Conservation (phyloP, 2,888 invertebrate species). For the Acrobasis suavella region DNA sequence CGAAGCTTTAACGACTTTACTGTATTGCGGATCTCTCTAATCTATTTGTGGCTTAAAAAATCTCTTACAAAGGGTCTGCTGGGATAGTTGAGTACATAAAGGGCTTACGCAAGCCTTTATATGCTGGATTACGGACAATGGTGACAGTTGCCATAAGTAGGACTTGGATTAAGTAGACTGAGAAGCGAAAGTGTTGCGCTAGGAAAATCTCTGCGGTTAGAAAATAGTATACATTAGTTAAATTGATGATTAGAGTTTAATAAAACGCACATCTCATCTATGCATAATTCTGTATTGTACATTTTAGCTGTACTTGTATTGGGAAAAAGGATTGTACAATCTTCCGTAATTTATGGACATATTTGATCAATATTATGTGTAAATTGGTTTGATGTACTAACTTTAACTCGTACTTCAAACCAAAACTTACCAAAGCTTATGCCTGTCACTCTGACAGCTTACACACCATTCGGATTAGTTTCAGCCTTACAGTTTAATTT, state of each 20-base stretch:
- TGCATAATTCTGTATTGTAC: neutral
- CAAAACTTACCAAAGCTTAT: too few species aligned
- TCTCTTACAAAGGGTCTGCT: slow-evolving; percentile 6
- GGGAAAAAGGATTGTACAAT: too few species aligned
- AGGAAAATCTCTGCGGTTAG: slow-evolving; percentile 23
- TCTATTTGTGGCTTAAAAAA: neutral
- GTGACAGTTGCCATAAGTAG: slow-evolving; percentile 37
- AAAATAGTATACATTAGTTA: slow-evolving; percentile 2
- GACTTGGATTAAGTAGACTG: slow-evolving; percentile 37
- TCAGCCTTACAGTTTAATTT: too few species aligned
- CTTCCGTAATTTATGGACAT: too few species aligned
- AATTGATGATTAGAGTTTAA: neutral
- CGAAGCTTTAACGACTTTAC: neutral
- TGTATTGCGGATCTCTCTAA: neutral
- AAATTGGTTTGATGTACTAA: too few species aligned
- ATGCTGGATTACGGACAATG: slow-evolving; percentile 32
- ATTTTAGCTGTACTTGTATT: too few species aligned
- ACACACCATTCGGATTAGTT: too few species aligned
- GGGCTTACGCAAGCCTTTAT: slow-evolving; percentile 27
- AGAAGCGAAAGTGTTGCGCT: slow-evolving; percentile 46
- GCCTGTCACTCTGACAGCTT: too few species aligned
- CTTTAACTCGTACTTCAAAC: too few species aligned
- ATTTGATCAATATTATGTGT: too few species aligned
- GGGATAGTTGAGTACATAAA: slow-evolving; percentile 7
- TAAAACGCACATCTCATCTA: neutral